These are phyloP conservation scores for Leptinotarsa peninsularis DNA, from an alignment of 2,888 invertebrate genomes.

Conservation along the genomic window DNA sequence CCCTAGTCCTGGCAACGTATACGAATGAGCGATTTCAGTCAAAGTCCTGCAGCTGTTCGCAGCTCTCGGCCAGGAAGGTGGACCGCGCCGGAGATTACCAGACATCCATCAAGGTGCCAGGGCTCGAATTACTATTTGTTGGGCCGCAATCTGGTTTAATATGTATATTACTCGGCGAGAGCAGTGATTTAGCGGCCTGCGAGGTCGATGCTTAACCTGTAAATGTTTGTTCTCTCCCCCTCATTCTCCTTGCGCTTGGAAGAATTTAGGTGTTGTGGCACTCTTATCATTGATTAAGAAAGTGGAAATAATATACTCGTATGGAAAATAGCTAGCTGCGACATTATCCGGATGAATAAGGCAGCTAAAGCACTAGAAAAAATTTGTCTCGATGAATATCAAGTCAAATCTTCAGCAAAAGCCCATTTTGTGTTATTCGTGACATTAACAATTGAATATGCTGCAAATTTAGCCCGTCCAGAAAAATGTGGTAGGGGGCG, in stretches of 20 bases:
- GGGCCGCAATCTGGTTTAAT: slow-evolving; percentile 43
- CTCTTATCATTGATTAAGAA: not conserved
- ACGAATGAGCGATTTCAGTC: slow-evolving; percentile 41
- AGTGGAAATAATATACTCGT: not conserved
- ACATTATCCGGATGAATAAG: too few species aligned
- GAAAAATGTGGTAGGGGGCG: too few species aligned
- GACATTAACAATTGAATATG: too few species aligned
- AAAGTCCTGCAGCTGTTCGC: slow-evolving; percentile 41
- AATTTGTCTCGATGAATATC: too few species aligned
- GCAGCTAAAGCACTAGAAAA: too few species aligned
- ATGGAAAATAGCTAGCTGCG: too few species aligned
- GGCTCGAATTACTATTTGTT: slow-evolving; percentile 41
- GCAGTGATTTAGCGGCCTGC: slow-evolving; percentile 48
- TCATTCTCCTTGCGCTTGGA: not conserved
- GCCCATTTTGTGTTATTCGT: too few species aligned
- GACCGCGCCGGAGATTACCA: slow-evolving; percentile 44
- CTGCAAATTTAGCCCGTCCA: too few species aligned
- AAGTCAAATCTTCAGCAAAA: too few species aligned
- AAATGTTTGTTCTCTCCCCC: slow-evolving; percentile 46
- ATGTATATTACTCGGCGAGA: slow-evolving; percentile 45
- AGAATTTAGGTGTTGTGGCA: not conserved
- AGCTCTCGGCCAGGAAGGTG: slow-evolving; percentile 36
- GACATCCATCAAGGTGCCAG: slow-evolving; percentile 41
- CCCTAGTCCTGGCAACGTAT: slow-evolving; percentile 30
- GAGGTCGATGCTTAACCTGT: slow-evolving; percentile 47